Percentiles rank a stretch among this genome's conserved stretches.
Evolutionary conservation across 2,797 vertebrate species (phyloP).

Genomic region (Sparidentex hasta): DNA sequence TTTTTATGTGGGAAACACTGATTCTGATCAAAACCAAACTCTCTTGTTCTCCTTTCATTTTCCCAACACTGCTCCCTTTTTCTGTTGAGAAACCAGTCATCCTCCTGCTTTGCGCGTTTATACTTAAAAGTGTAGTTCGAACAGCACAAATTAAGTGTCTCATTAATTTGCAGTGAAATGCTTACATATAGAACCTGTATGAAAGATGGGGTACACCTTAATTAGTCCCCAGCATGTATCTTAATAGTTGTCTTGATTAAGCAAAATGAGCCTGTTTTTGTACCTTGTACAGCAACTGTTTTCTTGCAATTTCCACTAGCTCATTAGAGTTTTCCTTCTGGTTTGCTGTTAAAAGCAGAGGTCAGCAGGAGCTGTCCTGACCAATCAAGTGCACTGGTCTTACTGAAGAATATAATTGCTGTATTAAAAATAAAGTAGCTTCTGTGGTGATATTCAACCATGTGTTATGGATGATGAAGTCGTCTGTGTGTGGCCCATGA

Average conservation of each 20-base stretch:
- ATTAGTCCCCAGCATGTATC: neutral
- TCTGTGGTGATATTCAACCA: conserved; percentile 3
- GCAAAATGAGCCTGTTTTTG: neutral
- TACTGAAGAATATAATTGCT: neutral
- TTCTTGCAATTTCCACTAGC: neutral
- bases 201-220: neutral
- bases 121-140: neutral
- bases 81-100: conserved; percentile 13
- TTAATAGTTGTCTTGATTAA: neutral
- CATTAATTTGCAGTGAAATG: neutral
- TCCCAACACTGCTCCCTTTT: conserved; percentile 8
- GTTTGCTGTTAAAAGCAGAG: conserved; percentile 13
- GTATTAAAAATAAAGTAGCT: neutral
- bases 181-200: neutral
- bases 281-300: neutral
- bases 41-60: conserved; percentile 10
- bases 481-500: neutral
- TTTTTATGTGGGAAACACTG: conserved; percentile 27
- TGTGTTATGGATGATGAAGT: conserved; percentile 1
- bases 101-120: conserved; percentile 24
- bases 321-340: neutral
- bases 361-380: neutral
- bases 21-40: conserved; percentile 23
- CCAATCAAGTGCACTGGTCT: neutral
- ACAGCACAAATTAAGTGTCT: neutral